Evolutionary conservation across 2,797 vertebrate species (phyloP), one percentile per base, ranked within the genome.

Genomic region (Sarcoramphus papa): DNA sequence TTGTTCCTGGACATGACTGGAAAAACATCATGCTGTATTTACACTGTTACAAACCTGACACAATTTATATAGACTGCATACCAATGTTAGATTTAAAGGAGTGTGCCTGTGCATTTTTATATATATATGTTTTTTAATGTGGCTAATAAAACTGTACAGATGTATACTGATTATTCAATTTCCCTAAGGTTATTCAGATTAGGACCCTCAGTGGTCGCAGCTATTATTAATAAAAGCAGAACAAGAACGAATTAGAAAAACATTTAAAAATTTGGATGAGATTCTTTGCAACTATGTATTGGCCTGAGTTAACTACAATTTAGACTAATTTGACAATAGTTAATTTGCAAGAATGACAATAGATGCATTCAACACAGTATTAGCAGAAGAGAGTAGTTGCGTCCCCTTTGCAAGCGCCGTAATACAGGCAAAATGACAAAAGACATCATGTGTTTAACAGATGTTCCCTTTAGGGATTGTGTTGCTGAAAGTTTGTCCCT

Each of bases 321-420:
- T 37, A 74, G 63, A 70, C 24, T 67, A 74, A 80, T 45, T 20
- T 60, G 40, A 72, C n/a, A 51, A 60, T 5, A 68, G 65, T 43
- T 69, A 56, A 65, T 80, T 91, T 77, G 22, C 47, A 77, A 85
- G 40, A 83, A 73, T 54, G 47, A 65, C 24, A 73, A 37, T 14
- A 64, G 68, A 69, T 67, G 7, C 14, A 63, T 73, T 90, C 87
- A 88, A 69, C 94, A 85, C 24, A 75, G 13, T 30, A 75, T 57
- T 19, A 80, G 47, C 31, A 85, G 48, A 74, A 85, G 48, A 51
- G 7, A 48, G 18, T 13, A 43, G 35, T 5, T 56, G 30, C 5
- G 4, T 69, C 27, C 14, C 31, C 8, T 53, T 30, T 5, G 6
- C 64, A 77, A 92, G 28, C 0, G 1, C 25, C 2, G 1, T 57